Base-by-base conservation (phyloP, 2,888 invertebrate species). In the Caenorhabditis sulstoni region DNA sequence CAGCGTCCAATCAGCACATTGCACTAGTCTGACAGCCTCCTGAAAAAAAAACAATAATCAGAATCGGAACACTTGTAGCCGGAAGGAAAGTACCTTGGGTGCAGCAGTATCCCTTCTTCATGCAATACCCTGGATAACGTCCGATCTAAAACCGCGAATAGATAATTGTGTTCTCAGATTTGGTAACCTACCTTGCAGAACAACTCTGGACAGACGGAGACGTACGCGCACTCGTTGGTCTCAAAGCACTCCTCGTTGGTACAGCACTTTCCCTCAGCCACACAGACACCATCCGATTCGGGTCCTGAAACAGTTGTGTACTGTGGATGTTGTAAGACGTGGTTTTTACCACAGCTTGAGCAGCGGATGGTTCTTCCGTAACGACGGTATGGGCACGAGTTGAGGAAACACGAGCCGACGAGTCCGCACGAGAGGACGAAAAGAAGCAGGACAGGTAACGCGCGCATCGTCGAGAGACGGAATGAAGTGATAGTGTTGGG, bases 371-470 rank as follows among this genome's bases (percentile, higher is more conserved):
- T 86, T 74, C 88, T 55, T 8, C 87, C 87, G 62, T 86, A 86
- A 65, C 88, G 70, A 22, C 87, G 75, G 68, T 88, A 88, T n/a
- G 88, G 88, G 49, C 88, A 88, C 16, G 87, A 86, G 75, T 86
- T 88, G 55, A 88, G 84, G 75, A 87, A 88, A 57, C 88, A 88
- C 39, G 85, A 79, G 18, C 22, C 18, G 29, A 57, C 78, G n/a
- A 79, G 50, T 22, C 58, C 35, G 50, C 22, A 49, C 14, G 53
- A 59, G 16, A 74, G 14, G 41, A 55, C 22, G 53, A 64, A 39
- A n/a, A 55, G 50, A 55, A 71, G 16, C 9, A 66, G 73, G 65
- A 53, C 61, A 58, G 73, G 73, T 73, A 61, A 59, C 39, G 66
- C 50, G 58, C 74, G 59, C 74, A 74, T 74, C 53, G 44, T 59